A percentile compares a stretch with the other conserved stretches of the same genome.
Evolutionary conservation across 2,113 vertebrate genomes (phyloP).

Genomic region (Hyla sarda): DNA sequence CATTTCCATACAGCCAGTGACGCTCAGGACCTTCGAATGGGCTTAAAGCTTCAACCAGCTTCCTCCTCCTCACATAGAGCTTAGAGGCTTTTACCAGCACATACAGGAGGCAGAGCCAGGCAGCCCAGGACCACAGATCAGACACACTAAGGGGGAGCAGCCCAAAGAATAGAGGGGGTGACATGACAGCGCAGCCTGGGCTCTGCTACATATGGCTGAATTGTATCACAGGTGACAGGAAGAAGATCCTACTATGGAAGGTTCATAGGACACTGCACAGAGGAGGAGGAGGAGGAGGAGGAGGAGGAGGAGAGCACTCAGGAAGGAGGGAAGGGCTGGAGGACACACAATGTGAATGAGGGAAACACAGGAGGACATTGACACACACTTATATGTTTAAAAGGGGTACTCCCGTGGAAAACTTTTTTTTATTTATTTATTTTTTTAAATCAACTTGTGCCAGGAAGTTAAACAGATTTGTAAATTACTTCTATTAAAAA

Average conservation of each 20-base stretch:
- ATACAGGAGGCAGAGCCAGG: slow-evolving; percentile 62
- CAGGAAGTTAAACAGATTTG: no score
- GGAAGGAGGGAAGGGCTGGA: background rate
- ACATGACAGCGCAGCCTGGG: background rate
- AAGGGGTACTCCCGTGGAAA: no score
- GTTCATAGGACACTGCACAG: background rate
- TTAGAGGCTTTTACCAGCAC: slow-evolving; percentile 66
- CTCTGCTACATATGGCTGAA: background rate
- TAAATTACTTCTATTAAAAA: no score
- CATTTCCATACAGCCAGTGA: slow-evolving; percentile 76
- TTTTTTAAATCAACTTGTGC: no score
- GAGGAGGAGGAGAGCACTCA: background rate
- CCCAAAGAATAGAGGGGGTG: background rate
- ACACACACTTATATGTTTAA: no score
- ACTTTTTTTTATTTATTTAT: no score
- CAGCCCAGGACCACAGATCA: slow-evolving; percentile 58
- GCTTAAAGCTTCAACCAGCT: slow-evolving; percentile 65
- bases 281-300: background rate
- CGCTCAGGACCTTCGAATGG: slow-evolving; percentile 73
- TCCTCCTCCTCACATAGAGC: slow-evolving; percentile 64
- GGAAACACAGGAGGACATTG: no score
- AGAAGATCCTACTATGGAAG: background rate
- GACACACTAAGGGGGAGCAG: background rate
- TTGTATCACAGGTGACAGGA: background rate
- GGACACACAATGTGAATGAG: no score